phyloP scores from a whole-genome alignment of 2,797 vertebrate species.

The Acanthurus tractus region DNA sequence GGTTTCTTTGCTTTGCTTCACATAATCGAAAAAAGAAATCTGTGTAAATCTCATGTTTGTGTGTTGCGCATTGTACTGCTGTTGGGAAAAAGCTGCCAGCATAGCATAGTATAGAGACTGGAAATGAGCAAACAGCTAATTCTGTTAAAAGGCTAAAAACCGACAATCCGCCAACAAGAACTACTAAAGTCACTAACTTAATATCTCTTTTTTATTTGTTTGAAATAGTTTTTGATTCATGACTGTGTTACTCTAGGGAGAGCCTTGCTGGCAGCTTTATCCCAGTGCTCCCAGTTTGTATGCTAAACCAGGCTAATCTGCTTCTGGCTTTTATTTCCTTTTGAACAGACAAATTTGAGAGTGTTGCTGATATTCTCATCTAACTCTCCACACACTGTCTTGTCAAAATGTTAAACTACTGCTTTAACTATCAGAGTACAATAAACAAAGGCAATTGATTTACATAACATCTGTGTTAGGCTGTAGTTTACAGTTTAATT shows the following conservation, averaged over 20 bases:
- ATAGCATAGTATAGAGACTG: background rate
- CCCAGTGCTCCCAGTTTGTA: background rate
- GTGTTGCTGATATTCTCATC: background rate
- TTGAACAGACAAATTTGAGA: background rate
- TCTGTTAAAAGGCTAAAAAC: background rate
- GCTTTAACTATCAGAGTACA: constrained; percentile 24
- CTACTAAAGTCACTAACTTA: background rate
- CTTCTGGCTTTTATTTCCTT: background rate
- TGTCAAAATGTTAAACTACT: constrained; percentile 26
- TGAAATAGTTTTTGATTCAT: background rate
- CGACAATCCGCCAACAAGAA: background rate
- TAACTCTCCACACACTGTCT: background rate
- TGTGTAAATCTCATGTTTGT: background rate
- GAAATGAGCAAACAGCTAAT: background rate
- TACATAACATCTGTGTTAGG: constrained; percentile 10
- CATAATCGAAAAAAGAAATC: background rate
- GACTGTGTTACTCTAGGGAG: too few relatives aligned
- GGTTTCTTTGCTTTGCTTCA: background rate
- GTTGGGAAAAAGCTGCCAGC: too few relatives aligned
- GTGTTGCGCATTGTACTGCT: background rate
- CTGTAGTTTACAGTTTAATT: constrained; percentile 19
- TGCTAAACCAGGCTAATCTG: constrained; percentile 4
- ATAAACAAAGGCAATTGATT: constrained; percentile 37
- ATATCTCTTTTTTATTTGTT: background rate
- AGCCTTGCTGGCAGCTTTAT: background rate